These are phyloP conservation scores for Sebastes vulpes DNA, from an alignment of 2,797 vertebrate genomes.

Conservation along the genomic window DNA sequence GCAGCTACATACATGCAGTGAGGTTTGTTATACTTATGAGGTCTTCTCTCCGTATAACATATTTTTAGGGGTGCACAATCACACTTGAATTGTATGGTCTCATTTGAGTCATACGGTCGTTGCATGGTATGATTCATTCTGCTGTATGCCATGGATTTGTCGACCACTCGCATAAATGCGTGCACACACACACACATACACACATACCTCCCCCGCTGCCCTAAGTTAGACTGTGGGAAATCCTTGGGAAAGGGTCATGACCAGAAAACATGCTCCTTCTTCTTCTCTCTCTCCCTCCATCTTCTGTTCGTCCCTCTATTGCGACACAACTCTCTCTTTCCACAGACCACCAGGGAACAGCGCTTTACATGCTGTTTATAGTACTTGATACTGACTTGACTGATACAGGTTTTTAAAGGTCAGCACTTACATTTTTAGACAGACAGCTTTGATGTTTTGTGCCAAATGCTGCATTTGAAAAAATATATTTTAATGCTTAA, in stretches of 20 bases:
- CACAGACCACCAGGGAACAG: slow-evolving; percentile 49
- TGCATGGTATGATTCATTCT: slow-evolving; percentile 31
- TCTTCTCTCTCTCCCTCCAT: slow-evolving; percentile 19
- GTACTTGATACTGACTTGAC: neutral
- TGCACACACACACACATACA: slow-evolving; percentile 14
- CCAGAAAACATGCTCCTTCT: slow-evolving; percentile 59
- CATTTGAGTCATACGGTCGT: neutral
- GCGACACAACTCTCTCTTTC: slow-evolving; percentile 50
- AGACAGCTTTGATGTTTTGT: neutral
- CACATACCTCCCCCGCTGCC: slow-evolving; percentile 19
- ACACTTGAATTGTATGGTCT: neutral
- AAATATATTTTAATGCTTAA: neutral
- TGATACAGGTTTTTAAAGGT: neutral
- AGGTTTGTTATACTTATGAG: neutral
- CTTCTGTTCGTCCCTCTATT: slow-evolving; percentile 34
- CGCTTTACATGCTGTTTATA: slow-evolving; percentile 26
- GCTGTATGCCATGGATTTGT: slow-evolving; percentile 11
- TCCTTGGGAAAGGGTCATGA: slow-evolving; percentile 73
- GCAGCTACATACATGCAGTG: too few species aligned
- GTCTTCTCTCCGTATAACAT: neutral
- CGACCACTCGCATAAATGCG: neutral
- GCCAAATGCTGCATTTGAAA: neutral
- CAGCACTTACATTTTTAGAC: neutral
- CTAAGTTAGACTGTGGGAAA: slow-evolving; percentile 76
- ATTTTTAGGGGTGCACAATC: neutral